Base-by-base conservation (phyloP, 2,888 invertebrate species). In the Dendrolimus houi region DNA sequence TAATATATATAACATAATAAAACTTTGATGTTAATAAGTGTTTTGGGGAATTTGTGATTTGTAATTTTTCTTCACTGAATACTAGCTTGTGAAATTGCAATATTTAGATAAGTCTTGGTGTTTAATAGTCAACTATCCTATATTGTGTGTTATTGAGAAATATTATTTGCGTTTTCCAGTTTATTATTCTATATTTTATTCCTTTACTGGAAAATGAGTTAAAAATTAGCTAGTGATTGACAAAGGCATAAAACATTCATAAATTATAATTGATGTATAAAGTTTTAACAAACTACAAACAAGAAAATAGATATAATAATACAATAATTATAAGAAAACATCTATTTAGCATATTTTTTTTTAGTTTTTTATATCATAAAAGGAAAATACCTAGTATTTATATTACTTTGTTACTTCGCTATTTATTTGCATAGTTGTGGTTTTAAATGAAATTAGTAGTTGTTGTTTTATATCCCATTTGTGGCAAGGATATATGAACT, bases 391-490 rank as follows among this genome's bases (percentile, higher is more conserved):
- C 62, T 62, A 62, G 60, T 57, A 56, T 57, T 65, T 68, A 63
- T 72, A 74, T 71, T 69, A 69, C 62, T 64, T 75, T 70, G 68
- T 69, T 72, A 65, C 58, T 66, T 55, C 65, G 62, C 61, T 71
- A 66, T 67, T 69, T 70, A 64, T 68, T 66, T 66, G 57, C 59
- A 60, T 61, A 57, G 58, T 6, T 47, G 12, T 47, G 47, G 12
- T 47, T 47, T 47, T 47, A 47, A 12, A 59, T 63, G 56, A 60
- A 59, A 57, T 62, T 57, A 60, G 62, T 29, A 29, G 29, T 29
- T 29, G 29, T 29, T 29, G 29, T 29, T 29, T 29, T 29, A 29
- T 29, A 6, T 29, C 29, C 57, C 52, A 54, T 56, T 29, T 29
- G 29, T 29, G 29, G 29, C 29, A 29, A 29, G 29, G 29, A 9